phyloP scores from a whole-genome alignment of 2,797 vertebrate genomes.

The Pangasius larnaudii region DNA sequence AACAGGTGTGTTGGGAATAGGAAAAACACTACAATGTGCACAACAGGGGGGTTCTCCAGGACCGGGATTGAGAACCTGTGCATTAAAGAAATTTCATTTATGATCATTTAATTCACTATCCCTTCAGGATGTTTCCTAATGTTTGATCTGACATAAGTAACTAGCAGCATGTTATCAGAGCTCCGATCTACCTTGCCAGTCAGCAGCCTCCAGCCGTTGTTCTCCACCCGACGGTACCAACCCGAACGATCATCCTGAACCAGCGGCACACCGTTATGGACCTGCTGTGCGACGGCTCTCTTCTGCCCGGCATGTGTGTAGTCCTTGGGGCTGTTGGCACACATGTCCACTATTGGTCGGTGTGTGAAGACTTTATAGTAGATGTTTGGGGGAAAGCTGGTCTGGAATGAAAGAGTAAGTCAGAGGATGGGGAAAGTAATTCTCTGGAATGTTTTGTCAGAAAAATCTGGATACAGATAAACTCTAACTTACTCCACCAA shows the following conservation, averaged over 20 bases:
- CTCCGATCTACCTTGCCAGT: constrained; percentile 64
- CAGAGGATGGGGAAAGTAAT: not conserved
- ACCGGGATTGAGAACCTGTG: not conserved
- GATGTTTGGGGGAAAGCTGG: constrained; percentile 78
- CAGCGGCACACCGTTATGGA: constrained; percentile 43
- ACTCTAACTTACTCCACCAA: constrained; percentile 73
- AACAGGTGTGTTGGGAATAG: not conserved
- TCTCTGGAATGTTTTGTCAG: not conserved
- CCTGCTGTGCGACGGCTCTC: constrained; percentile 56
- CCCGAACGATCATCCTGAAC: constrained; percentile 60
- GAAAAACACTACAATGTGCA: not conserved
- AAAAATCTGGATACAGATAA: not conserved
- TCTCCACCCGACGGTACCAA: constrained; percentile 82
- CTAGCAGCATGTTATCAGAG: not conserved
- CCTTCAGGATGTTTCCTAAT: not conserved
- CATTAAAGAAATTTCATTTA: not conserved
- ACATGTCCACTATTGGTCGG: constrained; percentile 78
- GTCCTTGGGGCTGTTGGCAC: constrained; percentile 80
- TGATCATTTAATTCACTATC: not conserved
- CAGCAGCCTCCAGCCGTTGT: constrained; percentile 83
- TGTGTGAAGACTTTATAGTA: constrained; percentile 87
- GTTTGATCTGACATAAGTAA: not conserved
- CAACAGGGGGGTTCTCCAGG: not conserved
- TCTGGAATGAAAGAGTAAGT: constrained; percentile 62
- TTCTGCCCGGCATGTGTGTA: constrained; percentile 69